Evolutionary conservation across 2,888 invertebrate species (phyloP), one percentile per base, ranked within the genome.

Genomic region (Eilema griseolum): DNA sequence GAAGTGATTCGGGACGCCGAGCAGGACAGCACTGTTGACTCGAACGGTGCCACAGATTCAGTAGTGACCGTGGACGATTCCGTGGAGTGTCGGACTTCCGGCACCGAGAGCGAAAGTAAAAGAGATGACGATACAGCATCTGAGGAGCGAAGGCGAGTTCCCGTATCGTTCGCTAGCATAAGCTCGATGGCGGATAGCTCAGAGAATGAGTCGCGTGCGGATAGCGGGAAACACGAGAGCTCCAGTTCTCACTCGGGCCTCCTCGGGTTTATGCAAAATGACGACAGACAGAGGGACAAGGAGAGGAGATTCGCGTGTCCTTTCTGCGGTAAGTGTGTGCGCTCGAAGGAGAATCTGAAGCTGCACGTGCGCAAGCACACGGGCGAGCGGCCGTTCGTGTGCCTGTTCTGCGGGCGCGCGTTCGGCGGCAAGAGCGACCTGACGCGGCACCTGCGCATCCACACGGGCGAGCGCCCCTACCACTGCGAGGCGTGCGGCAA

Each of bases 401-500:
- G 98, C 83, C 95, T 98, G 75, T 98, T 98, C 90, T 98, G 98
- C 90, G 98, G 98, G 0, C 96, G 98, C 33, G 98, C 98, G 28
- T 98, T 98, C 86, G 98, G 98, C 7, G 98, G 98, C 33, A 98
- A 98, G 91, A 98, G 98, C 87, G 98, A 98, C 88, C 93, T 98
- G 82, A 98, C 98, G 24, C 97, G 98, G 37, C 98, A 98, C 90
- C 95, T 98, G 77, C 96, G 98, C 79, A 98, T 98, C 79, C 98
- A 98, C 90, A 98, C 98, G 16, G 98, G 98, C 57, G 98, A 98
- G 92, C 95, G 98, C 74, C 98, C 98, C 46, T 98, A 98, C 92
- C 98, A 98, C 90, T 98, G 98, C 94, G 98, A 98, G 92, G 98
- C 98, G 90, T 98, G 98, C 92, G 98, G 98, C 79, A 98, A 98